A percentile compares a stretch with the other conserved stretches of the same genome.
These are phyloP conservation scores for Sprattus sprattus DNA, from an alignment of 2,113 vertebrate species.

Conservation along the genomic window DNA sequence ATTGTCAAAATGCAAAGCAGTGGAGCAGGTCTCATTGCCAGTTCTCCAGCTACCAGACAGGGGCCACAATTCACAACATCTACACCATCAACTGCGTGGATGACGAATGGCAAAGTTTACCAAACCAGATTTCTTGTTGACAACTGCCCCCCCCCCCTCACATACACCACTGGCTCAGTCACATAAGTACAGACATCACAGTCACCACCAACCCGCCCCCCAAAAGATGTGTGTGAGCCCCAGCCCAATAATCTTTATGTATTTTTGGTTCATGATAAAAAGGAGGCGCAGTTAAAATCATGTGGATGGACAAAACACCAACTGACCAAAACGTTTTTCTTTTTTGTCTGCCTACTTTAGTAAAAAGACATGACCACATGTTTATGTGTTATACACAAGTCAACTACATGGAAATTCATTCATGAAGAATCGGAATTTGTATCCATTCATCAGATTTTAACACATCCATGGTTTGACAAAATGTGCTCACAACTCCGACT, in stretches of 20 bases:
- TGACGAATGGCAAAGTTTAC: slow-evolving; percentile 37
- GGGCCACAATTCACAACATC: slow-evolving; percentile 24
- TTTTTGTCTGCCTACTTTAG: not conserved
- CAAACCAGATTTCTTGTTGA: slow-evolving; percentile 39
- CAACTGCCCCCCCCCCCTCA: slow-evolving; percentile 20
- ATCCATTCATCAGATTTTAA: not conserved
- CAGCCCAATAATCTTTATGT: slow-evolving; percentile 60
- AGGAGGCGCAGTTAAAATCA: slow-evolving; percentile 60
- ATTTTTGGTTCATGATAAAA: slow-evolving; percentile 67
- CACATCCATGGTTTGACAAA: not conserved
- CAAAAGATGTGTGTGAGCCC: slow-evolving; percentile 30
- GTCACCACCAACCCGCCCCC: slow-evolving; percentile 1
- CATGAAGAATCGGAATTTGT: not conserved
- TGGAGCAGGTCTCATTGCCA: not conserved
- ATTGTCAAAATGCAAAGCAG: slow-evolving; percentile 7
- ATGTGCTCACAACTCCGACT: not conserved
- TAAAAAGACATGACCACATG: not conserved
- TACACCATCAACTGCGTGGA: slow-evolving; percentile 34
- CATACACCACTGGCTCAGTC: not conserved
- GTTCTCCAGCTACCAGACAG: not conserved
- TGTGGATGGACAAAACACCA: slow-evolving; percentile 16
- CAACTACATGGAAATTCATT: not conserved
- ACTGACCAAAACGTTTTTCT: slow-evolving; percentile 27
- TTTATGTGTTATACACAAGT: not conserved
- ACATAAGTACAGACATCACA: not conserved